These are phyloP conservation scores for Lasioglossum albipes DNA, from an alignment of 1,140 invertebrate species.

Conservation along the genomic window DNA sequence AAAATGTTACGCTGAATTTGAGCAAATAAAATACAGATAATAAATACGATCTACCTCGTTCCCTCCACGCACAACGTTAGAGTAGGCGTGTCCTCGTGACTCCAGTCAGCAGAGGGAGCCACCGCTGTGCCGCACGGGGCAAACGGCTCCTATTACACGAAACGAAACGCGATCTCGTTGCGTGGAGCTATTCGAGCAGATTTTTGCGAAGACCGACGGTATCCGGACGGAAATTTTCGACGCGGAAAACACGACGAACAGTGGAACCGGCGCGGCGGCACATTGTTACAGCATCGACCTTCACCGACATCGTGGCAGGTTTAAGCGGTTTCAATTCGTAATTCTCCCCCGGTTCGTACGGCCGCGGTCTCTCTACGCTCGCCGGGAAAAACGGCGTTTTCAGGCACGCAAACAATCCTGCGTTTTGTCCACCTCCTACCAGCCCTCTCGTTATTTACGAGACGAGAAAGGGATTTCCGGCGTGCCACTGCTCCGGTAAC, in stretches of 20 bases:
- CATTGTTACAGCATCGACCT: slow-evolving; percentile 33
- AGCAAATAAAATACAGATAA: too few relatives aligned
- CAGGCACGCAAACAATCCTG: slow-evolving; percentile 30
- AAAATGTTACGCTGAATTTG: too few relatives aligned
- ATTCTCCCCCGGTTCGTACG: slow-evolving; percentile 27
- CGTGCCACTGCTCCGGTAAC: slow-evolving; percentile 21
- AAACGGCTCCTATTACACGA: too few relatives aligned
- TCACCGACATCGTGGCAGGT: slow-evolving; percentile 35
- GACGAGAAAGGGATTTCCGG: slow-evolving; percentile 28
- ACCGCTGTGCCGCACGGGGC: too few relatives aligned
- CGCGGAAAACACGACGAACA: too few relatives aligned
- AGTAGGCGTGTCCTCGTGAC: too few relatives aligned
- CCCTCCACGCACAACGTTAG: too few relatives aligned
- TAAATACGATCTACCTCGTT: too few relatives aligned
- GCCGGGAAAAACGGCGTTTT: slow-evolving; percentile 20
- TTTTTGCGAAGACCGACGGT: too few relatives aligned
- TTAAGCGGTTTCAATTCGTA: slow-evolving; percentile 58
- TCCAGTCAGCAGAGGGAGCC: too few relatives aligned
- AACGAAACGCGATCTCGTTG: too few relatives aligned
- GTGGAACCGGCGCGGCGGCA: neutral
- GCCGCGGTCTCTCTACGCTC: neutral
- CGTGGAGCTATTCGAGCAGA: too few relatives aligned
- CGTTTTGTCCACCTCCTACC: slow-evolving; percentile 31
- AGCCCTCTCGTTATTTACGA: slow-evolving; percentile 19
- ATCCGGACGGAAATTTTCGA: neutral